Percentiles rank a stretch among this genome's conserved stretches.
These are phyloP conservation scores for Scaeva pyrastri DNA, from an alignment of 2,888 invertebrate species.

Conservation along the genomic window DNA sequence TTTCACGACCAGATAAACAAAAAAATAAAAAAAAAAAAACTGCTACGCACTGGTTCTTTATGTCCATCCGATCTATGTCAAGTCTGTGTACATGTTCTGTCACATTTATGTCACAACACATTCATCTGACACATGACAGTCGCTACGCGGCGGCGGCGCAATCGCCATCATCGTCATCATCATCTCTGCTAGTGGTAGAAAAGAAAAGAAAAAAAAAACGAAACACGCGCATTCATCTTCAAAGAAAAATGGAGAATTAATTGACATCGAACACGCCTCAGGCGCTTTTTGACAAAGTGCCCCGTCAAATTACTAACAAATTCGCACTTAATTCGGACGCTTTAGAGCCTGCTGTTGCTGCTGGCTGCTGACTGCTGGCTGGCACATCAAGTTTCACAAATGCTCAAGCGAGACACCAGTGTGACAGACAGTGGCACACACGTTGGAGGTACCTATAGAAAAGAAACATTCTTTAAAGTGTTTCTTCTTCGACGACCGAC, in stretches of 20 bases:
- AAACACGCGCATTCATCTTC: constrained; percentile 22
- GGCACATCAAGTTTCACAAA: constrained; percentile 49
- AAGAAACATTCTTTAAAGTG: constrained; percentile 61
- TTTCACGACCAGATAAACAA: constrained; percentile 35
- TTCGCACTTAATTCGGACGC: constrained; percentile 70
- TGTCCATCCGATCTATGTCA: constrained; percentile 65
- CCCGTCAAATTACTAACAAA: constrained; percentile 71
- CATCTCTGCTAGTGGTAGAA: constrained; percentile 25
- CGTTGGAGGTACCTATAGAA: constrained; percentile 26
- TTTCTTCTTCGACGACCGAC: constrained; percentile 34
- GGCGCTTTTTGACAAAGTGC: constrained; percentile 70
- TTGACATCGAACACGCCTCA: constrained; percentile 71
- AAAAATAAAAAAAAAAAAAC: constrained; percentile 1
- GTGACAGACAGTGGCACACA: constrained; percentile 60
- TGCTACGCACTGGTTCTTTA: constrained; percentile 45
- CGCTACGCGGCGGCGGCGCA: background rate
- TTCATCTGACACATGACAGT: constrained; percentile 64
- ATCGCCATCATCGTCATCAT: constrained; percentile 41
- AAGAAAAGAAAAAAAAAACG: constrained; percentile 33
- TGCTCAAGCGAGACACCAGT: constrained; percentile 12
- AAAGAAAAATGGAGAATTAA: constrained; percentile 59
- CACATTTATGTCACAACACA: constrained; percentile 69
- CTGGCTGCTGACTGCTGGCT: background rate
- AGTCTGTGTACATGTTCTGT: constrained; percentile 69
- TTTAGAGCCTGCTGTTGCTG: constrained; percentile 27